Conservation (phyloP, 2,113 vertebrate genomes). For the Brachyhypopomus gauderio region DNA sequence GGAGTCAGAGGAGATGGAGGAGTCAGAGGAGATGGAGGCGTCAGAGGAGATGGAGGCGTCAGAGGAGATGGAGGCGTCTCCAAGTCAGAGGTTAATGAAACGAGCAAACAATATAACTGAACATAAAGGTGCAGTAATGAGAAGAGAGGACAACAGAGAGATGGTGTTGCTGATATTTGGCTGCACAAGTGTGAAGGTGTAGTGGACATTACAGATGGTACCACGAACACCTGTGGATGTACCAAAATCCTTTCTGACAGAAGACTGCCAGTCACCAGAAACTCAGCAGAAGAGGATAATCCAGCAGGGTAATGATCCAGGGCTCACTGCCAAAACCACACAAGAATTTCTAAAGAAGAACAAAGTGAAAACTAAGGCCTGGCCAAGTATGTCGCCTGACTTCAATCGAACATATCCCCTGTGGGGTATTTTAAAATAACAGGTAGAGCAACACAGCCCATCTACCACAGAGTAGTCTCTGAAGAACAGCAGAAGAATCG, state of each 20-base stretch:
- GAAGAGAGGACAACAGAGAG: background rate
- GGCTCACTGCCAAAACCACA: background rate
- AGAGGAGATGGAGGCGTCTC: too few species aligned
- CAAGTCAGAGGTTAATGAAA: too few species aligned
- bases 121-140: background rate
- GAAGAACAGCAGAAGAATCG: background rate
- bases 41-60: too few species aligned
- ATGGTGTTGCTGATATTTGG: too few species aligned
- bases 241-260: too few species aligned
- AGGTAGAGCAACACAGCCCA: background rate
- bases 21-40: too few species aligned
- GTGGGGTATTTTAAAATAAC: background rate
- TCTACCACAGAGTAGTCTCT: background rate
- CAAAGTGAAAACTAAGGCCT: background rate
- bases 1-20: too few species aligned
- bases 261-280: too few species aligned
- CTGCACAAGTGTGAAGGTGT: background rate
- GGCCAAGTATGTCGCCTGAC: background rate
- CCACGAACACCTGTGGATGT: background rate
- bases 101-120: background rate
- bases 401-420: background rate
- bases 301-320: background rate
- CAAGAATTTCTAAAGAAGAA: background rate
- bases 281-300: background rate
- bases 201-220: background rate